Evolutionary conservation across 2,888 invertebrate species (phyloP).

Genomic region (Dascillus cervinus): DNA sequence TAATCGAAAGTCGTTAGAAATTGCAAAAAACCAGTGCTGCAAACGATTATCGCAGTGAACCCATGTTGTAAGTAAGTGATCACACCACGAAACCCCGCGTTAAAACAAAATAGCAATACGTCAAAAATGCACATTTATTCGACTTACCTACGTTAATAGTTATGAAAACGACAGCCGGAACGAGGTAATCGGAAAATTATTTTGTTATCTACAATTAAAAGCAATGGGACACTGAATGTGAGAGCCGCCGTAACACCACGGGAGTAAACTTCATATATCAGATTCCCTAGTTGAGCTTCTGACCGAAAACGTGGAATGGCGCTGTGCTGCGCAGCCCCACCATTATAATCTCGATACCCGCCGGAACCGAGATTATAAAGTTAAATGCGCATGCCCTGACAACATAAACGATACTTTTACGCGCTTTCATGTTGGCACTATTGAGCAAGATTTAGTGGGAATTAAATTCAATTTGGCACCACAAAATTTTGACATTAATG

Average conservation of each 20-base stretch:
- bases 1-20: too few species aligned
- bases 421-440: too few species aligned
- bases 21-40: too few species aligned
- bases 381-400: not conserved
- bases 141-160: not conserved
- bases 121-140: not conserved
- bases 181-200: not conserved
- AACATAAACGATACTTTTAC: too few species aligned
- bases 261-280: conserved; percentile 37
- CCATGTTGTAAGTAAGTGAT: too few species aligned
- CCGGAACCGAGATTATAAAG: not conserved
- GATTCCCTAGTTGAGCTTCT: not conserved
- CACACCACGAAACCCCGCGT: not conserved
- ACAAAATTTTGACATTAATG: too few species aligned
- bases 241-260: conserved; percentile 34
- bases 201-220: not conserved
- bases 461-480: too few species aligned
- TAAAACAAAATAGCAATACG: not conserved
- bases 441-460: too few species aligned
- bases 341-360: not conserved
- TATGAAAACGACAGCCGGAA: not conserved
- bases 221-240: not conserved
- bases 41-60: too few species aligned
- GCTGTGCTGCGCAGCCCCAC: not conserved
- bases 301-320: not conserved